phyloP scores from a whole-genome alignment of 2,888 invertebrate species.

The Gastracanthus pulcherrimus region DNA sequence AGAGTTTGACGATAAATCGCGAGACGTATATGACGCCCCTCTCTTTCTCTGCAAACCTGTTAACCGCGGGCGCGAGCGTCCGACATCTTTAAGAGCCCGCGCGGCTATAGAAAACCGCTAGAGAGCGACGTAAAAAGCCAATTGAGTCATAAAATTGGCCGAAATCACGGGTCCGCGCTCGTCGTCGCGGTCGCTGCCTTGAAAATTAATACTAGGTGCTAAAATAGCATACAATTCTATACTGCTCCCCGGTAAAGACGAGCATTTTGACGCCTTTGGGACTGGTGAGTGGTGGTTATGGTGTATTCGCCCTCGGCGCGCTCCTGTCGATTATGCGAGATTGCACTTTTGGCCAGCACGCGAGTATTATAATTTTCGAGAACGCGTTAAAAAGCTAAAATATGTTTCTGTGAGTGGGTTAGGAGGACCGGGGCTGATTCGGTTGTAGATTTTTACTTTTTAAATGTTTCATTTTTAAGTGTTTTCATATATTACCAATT shows the following conservation, averaged over 20 bases:
- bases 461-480: too few species aligned
- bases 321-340: slow-evolving; percentile 1
- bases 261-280: slow-evolving; percentile 29
- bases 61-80: background rate
- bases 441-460: too few species aligned
- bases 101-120: slow-evolving; percentile 6
- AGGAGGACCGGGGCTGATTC: too few species aligned
- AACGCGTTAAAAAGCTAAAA: background rate
- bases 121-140: slow-evolving; percentile 35
- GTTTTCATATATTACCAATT: too few species aligned
- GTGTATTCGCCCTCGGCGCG: slow-evolving; percentile 25
- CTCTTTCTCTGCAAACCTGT: background rate
- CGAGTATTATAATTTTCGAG: background rate
- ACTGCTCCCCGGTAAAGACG: slow-evolving; percentile 15
- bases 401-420: too few species aligned
- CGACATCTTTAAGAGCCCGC: slow-evolving; percentile 20
- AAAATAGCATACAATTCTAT: slow-evolving; percentile 38
- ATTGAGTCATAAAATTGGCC: slow-evolving; percentile 56
- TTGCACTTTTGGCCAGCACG: background rate
- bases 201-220: slow-evolving; percentile 41
- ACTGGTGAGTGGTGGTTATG: too few species aligned
- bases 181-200: slow-evolving; percentile 28
- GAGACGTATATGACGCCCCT: slow-evolving; percentile 21
- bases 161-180: slow-evolving; percentile 48
- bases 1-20: slow-evolving; percentile 50